phyloP scores from a whole-genome alignment of 1,140 invertebrate species.

The Drosophila kikkawai region DNA sequence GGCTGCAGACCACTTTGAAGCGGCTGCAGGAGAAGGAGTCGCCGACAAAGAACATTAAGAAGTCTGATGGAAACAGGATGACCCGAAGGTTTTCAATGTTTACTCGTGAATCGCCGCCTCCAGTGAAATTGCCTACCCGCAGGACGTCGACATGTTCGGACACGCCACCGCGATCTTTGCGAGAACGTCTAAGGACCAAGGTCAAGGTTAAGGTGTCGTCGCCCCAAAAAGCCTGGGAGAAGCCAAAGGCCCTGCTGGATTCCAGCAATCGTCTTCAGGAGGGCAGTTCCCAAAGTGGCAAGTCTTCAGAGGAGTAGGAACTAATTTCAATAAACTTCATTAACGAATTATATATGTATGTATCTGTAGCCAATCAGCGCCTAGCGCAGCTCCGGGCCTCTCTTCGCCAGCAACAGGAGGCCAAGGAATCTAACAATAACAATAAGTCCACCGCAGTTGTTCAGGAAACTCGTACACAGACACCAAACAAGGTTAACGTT shows the following conservation, averaged over 20 bases:
- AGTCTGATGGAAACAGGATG: neutral
- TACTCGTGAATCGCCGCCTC: neutral
- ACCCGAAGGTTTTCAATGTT: slow-evolving; percentile 7
- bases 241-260: slow-evolving; percentile 64
- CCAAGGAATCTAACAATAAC: slow-evolving; percentile 26
- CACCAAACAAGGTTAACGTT: neutral
- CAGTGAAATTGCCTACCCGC: too few relatives aligned
- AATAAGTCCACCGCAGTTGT: neutral
- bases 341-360: neutral
- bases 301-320: neutral
- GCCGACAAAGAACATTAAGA: slow-evolving; percentile 1
- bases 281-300: slow-evolving; percentile 42
- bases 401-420: slow-evolving; percentile 29
- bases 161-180: neutral
- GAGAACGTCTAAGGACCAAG: neutral
- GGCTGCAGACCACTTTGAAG: slow-evolving; percentile 64
- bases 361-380: slow-evolving; percentile 51
- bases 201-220: neutral
- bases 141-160: neutral
- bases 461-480: neutral
- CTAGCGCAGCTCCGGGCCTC: slow-evolving; percentile 18
- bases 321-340: too few relatives aligned
- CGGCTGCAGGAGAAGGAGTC: slow-evolving; percentile 9
- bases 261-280: slow-evolving; percentile 49
- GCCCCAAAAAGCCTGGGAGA: slow-evolving; percentile 47